phyloP scores from a whole-genome alignment of 2,113 vertebrate species.

The Albula goreensis region DNA sequence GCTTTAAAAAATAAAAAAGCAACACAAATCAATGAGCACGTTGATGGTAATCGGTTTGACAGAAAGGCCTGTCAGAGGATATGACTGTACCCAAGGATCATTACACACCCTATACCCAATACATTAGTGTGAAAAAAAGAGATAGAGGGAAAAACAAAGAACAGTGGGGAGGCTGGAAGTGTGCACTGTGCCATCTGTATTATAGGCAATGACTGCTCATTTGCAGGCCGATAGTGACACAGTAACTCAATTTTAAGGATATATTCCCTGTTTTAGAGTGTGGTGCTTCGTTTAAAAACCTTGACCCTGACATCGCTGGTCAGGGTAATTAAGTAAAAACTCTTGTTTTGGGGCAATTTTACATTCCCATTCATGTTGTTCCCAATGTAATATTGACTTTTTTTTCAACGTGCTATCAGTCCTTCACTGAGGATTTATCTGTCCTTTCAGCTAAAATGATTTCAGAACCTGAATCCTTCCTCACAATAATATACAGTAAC shows the following conservation, averaged over 20 bases:
- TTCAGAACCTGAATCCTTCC: neutral
- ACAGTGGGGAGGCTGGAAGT: constrained; percentile 68
- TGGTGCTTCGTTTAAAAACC: constrained; percentile 11
- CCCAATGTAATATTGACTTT: neutral
- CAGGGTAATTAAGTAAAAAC: neutral
- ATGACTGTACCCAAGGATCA: constrained; percentile 82
- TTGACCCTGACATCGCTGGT: neutral
- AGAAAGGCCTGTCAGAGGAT: constrained; percentile 86
- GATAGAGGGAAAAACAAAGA: constrained; percentile 67
- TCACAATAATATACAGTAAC: neutral
- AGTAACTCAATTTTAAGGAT: constrained; percentile 35
- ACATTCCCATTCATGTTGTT: neutral
- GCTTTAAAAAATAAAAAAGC: constrained; percentile 73
- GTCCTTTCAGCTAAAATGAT: neutral
- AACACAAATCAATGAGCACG: constrained; percentile 93
- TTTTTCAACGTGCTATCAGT: neutral
- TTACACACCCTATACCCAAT: constrained; percentile 84
- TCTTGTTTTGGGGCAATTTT: neutral
- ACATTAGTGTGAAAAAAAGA: constrained; percentile 72
- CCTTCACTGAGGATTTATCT: neutral
- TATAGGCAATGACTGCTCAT: constrained; percentile 74
- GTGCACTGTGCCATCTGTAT: constrained; percentile 72
- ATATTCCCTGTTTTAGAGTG: constrained; percentile 9
- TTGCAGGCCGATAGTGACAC: constrained; percentile 54
- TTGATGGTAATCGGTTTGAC: constrained; percentile 90